Evolutionary conservation across 1,140 invertebrate species (phyloP).

Genomic region (Copidosoma floridanum): DNA sequence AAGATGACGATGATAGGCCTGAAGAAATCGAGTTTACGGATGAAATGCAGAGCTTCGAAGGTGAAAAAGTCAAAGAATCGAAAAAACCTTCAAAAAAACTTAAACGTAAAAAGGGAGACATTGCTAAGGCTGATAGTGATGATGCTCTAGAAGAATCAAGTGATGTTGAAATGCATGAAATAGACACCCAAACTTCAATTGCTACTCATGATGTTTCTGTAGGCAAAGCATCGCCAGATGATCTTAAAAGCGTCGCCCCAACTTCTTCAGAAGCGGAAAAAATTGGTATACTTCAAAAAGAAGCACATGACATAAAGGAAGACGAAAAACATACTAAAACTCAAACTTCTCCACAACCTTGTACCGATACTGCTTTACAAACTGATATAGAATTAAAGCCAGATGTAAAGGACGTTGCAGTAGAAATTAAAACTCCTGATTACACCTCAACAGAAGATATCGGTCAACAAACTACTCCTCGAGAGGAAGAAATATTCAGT

Average conservation of each 20-base stretch:
- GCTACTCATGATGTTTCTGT: conserved; percentile 46
- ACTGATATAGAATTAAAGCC: conserved; percentile 31
- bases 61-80: conserved; percentile 29
- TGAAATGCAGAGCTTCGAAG: conserved; percentile 34
- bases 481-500: conserved; percentile 14
- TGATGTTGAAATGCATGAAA: conserved; percentile 44
- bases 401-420: conserved; percentile 39
- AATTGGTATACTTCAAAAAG: conserved; percentile 26
- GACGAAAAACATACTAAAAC: conserved; percentile 38
- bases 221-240: conserved; percentile 36
- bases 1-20: conserved; percentile 42
- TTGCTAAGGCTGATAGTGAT: conserved; percentile 36
- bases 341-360: conserved; percentile 58
- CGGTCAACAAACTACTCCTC: conserved; percentile 38
- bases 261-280: conserved; percentile 32
- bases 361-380: conserved; percentile 38
- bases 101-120: conserved; percentile 37
- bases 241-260: conserved; percentile 28
- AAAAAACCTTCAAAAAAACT: conserved; percentile 34
- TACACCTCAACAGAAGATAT: conserved; percentile 30
- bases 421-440: conserved; percentile 35
- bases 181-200: conserved; percentile 54
- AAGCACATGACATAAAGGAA: conserved; percentile 33
- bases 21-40: conserved; percentile 45
- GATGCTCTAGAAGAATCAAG: conserved; percentile 34